Evolutionary conservation across 2,113 vertebrate genomes (phyloP), one percentile per base, ranked within the genome.

Genomic region (Anthoscopus minutus): DNA sequence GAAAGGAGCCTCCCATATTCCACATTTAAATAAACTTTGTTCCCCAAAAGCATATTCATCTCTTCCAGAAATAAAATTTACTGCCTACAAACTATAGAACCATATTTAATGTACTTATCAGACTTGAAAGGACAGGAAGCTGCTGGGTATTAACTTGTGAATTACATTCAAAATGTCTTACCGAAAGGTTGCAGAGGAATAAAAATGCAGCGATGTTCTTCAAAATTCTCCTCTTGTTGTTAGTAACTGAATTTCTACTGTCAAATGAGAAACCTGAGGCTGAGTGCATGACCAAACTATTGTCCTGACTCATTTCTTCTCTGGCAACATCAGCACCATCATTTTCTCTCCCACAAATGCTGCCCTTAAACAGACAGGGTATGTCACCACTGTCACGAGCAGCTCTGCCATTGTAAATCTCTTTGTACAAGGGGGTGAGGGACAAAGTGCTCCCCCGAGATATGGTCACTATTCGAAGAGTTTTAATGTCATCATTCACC

Each of bases 171-270:
- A 80, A 73, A 80, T 24, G 11, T 48, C 95, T 98, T 98, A 98
- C 98, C 97, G 98, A 98, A 77, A 98, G 98, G 42, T 98, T 98
- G 91, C 98, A 98, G 90, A 99, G 98, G 88, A 99, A 98, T 78
- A 99, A 93, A 94, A 99, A 99, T 14, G 98, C 98, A 1, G 98
- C 96, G 0, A 99, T 98, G 74, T 99, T 99, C 97, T 98, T 99
- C 72, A 99, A 96, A 88, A 99, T 93, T 85, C 97, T 98, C 47
- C 98, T 98, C 97, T 98, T 98, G 80, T 92, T 89, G 56, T 97
- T 97, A 31, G 95, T 89, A 30, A 74, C 96, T 23, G 96, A 93
- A 3, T 30, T 88, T 8, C 89, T 80, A 20, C 15, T 38, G 71
- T 40, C 38, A 60, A 92, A 10, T 88, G 92, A 60, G 81, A 97